Conservation (phyloP, 2,797 vertebrate genomes). For the Rhynchonycteris naso region DNA sequence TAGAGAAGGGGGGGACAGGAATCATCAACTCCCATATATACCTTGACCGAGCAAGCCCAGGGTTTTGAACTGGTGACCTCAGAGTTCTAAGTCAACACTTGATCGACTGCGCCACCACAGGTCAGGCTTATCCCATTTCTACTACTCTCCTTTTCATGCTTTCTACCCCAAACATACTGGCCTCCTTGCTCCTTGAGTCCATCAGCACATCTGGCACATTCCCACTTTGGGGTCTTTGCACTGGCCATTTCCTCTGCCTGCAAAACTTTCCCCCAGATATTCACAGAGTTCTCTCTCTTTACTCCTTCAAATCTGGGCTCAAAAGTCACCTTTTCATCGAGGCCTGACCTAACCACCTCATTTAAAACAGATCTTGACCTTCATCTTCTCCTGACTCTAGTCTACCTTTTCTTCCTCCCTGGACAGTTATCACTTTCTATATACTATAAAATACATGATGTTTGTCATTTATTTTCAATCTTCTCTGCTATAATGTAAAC, state of each 20-base stretch:
- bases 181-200: not conserved
- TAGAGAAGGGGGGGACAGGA: too few species aligned
- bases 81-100: too few species aligned
- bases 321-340: not conserved
- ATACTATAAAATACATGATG: not conserved
- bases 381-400: not conserved
- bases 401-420: not conserved
- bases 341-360: not conserved
- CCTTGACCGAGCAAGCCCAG: too few species aligned
- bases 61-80: too few species aligned
- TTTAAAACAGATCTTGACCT: not conserved
- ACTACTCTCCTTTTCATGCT: not conserved
- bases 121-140: not conserved
- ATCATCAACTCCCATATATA: too few species aligned
- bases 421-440: not conserved
- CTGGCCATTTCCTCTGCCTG: not conserved
- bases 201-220: not conserved
- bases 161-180: not conserved
- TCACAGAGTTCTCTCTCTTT: not conserved
- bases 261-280: not conserved
- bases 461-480: not conserved
- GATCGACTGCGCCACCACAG: too few species aligned
- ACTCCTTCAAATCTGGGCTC: not conserved
- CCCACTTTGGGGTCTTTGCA: not conserved
- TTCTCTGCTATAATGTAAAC: not conserved